A percentile compares a stretch with the other conserved stretches of the same genome.
These are phyloP conservation scores for Eupelmus urozonus DNA, from an alignment of 2,888 invertebrate genomes.

Conservation along the genomic window DNA sequence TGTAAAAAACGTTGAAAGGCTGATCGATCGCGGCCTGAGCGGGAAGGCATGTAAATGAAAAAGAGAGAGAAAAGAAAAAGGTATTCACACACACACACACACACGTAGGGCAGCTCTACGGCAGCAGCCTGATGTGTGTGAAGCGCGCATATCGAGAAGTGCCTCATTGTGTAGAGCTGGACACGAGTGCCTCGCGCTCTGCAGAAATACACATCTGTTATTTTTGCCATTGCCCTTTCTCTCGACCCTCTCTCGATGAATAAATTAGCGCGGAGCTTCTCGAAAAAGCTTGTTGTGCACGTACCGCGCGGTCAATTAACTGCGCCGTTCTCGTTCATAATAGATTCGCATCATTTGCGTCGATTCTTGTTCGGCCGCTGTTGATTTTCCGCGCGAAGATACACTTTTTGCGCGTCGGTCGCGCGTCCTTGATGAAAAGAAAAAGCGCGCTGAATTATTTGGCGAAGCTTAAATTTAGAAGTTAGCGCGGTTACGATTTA, in stretches of 20 bases:
- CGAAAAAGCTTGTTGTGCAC: constrained; percentile 2
- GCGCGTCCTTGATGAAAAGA: neutral
- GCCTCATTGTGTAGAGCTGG: constrained; percentile 31
- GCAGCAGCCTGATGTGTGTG: too few species aligned
- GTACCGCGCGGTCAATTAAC: neutral
- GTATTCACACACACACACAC: too few species aligned
- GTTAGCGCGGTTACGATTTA: neutral
- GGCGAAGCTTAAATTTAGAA: neutral
- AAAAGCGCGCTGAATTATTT: constrained; percentile 26
- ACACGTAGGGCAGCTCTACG: too few species aligned
- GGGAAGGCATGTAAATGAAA: neutral
- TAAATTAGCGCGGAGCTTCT: constrained; percentile 32
- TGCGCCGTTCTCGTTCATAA: constrained; percentile 19
- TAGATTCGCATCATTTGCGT: constrained; percentile 30
- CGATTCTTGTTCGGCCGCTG: constrained; percentile 2
- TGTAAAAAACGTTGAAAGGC: constrained; percentile 50
- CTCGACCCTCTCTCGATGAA: constrained; percentile 20
- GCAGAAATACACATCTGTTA: constrained; percentile 26
- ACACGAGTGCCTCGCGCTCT: neutral
- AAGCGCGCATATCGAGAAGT: constrained; percentile 41
- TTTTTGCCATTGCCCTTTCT: constrained; percentile 22
- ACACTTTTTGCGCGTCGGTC: too few species aligned
- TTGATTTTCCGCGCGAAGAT: neutral
- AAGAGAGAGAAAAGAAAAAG: neutral
- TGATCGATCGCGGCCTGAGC: constrained; percentile 41